phyloP scores from a whole-genome alignment of 2,888 invertebrate species.

The Gari tellinella region DNA sequence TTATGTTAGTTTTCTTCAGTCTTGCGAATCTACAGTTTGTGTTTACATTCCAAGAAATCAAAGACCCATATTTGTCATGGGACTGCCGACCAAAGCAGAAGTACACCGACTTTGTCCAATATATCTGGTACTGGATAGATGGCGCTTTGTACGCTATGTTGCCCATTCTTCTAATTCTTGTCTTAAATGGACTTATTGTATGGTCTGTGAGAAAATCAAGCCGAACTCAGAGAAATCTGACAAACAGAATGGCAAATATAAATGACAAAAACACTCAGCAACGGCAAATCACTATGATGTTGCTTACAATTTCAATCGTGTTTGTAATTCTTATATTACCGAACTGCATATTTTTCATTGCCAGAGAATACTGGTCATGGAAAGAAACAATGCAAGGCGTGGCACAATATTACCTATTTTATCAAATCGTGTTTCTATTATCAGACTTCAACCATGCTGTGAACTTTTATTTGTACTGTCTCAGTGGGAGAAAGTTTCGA shows the following conservation, averaged over 20 bases:
- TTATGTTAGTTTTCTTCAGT: conserved; percentile 61
- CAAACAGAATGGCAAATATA: conserved; percentile 59
- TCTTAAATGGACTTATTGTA: conserved; percentile 73
- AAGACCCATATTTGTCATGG: conserved; percentile 35
- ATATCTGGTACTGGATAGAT: conserved; percentile 76
- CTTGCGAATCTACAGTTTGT: conserved; percentile 64
- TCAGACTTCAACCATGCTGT: conserved; percentile 72
- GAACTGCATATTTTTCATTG: conserved; percentile 73
- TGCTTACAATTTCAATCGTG: conserved; percentile 70
- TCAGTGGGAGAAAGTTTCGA: conserved; percentile 70
- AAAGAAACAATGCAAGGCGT: conserved; percentile 42
- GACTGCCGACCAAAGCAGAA: conserved; percentile 50
- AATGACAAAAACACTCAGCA: conserved; percentile 70
- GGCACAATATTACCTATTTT: conserved; percentile 63
- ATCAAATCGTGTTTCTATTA: conserved; percentile 65
- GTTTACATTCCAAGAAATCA: conserved; percentile 58
- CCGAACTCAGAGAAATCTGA: conserved; percentile 51
- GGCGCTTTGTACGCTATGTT: conserved; percentile 69
- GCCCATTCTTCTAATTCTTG: conserved; percentile 66
- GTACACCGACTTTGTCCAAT: conserved; percentile 57
- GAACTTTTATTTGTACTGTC: conserved; percentile 75
- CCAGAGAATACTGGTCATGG: conserved; percentile 66
- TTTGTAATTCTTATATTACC: conserved; percentile 74
- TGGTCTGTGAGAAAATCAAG: conserved; percentile 62
- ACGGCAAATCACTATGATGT: conserved; percentile 75